A percentile compares a stretch with the other conserved stretches of the same genome.
These are phyloP conservation scores for Tenualosa ilisha DNA, from an alignment of 2,797 vertebrate genomes.

Conservation along the genomic window DNA sequence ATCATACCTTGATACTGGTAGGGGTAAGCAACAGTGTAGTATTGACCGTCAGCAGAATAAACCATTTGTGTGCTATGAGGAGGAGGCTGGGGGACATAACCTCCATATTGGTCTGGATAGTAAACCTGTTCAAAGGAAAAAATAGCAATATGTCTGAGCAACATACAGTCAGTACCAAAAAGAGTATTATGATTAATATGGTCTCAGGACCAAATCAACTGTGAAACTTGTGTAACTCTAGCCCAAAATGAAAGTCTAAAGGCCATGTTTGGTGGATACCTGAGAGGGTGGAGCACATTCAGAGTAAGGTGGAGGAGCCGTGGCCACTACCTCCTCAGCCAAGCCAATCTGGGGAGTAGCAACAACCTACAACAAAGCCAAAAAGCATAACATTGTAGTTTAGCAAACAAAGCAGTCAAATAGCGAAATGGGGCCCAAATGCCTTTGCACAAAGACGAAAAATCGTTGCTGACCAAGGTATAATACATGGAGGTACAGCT, in stretches of 20 bases:
- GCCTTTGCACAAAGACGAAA: not conserved
- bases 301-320: constrained; percentile 87
- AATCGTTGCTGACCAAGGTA: too few species aligned
- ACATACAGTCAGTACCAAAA: not conserved
- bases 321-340: constrained; percentile 77
- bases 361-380: constrained; percentile 61
- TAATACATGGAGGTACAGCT: too few species aligned
- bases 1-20: constrained; percentile 81
- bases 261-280: constrained; percentile 68
- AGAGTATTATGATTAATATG: not conserved
- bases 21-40: constrained; percentile 84
- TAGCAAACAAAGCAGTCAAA: not conserved
- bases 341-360: constrained; percentile 66
- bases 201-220: not conserved
- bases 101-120: constrained; percentile 77
- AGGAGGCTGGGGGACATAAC: constrained; percentile 67
- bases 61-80: constrained; percentile 81
- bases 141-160: not conserved
- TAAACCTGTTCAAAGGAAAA: constrained; percentile 73
- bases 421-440: not conserved
- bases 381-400: not conserved
- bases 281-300: constrained; percentile 84
- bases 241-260: not conserved
- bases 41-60: constrained; percentile 85
- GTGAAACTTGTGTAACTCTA: not conserved